These are phyloP conservation scores for Mastomys natalensis DNA, from an alignment of 2,113 vertebrate species.

Conservation along the genomic window DNA sequence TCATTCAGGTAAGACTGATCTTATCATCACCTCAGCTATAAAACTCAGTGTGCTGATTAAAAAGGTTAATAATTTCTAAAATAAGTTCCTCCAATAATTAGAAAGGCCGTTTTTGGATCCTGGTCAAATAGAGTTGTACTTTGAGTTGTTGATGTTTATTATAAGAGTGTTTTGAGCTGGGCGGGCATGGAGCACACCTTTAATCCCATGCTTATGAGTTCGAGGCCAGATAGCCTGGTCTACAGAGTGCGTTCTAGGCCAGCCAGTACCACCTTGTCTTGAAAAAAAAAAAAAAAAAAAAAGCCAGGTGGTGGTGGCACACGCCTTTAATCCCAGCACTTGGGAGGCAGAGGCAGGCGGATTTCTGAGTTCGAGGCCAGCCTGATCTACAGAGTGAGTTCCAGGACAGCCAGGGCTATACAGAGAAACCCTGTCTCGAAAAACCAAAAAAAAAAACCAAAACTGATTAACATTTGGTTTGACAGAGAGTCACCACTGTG, in stretches of 20 bases:
- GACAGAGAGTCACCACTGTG: not conserved
- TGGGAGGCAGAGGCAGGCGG: too few relatives aligned
- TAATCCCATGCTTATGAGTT: not conserved
- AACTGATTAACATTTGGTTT: not conserved
- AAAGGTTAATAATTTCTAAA: constrained; percentile 8
- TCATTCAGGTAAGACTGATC: constrained; percentile 94
- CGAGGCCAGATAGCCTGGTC: not conserved
- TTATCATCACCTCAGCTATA: not conserved
- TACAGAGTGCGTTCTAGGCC: not conserved
- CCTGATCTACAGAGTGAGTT: too few relatives aligned
- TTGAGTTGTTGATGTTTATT: not conserved
- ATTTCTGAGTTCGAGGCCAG: too few relatives aligned
- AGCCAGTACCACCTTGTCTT: not conserved
- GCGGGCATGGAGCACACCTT: not conserved
- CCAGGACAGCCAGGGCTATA: too few relatives aligned
- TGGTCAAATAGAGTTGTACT: not conserved
- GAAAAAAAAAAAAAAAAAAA: not conserved
- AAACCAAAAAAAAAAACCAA: not conserved
- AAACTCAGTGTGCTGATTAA: not conserved
- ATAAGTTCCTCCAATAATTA: not conserved
- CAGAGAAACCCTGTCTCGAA: too few relatives aligned
- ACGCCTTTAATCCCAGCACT: too few relatives aligned
- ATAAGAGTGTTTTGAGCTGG: not conserved
- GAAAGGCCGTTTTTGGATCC: not conserved
- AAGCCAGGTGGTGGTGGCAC: too few relatives aligned